A percentile compares a stretch with the other conserved stretches of the same genome.
Evolutionary conservation across 1,140 invertebrate species (phyloP).

Genomic region (Bombus pyrosoma): DNA sequence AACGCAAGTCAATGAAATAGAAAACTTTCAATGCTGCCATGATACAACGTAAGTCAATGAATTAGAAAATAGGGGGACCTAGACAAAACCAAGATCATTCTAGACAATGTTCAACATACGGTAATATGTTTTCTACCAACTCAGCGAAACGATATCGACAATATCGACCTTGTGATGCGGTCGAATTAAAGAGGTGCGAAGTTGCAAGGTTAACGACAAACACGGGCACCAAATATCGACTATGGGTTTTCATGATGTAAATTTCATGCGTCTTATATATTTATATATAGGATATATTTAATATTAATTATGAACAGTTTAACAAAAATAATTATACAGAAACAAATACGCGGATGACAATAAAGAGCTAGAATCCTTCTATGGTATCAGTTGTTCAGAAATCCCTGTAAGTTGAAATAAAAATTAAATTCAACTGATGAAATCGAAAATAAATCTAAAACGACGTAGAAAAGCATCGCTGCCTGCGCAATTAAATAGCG

Average conservation of each 20-base stretch:
- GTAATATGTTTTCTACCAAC: not conserved
- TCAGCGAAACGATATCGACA: not conserved
- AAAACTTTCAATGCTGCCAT: too few species aligned
- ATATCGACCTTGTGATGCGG: not conserved
- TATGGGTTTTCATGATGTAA: not conserved
- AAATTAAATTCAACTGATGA: not conserved
- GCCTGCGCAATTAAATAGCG: not conserved
- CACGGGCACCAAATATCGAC: not conserved
- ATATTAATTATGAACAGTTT: too few species aligned
- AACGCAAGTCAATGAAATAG: not conserved
- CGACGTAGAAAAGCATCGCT: not conserved
- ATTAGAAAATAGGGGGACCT: not conserved
- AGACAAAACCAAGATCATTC: not conserved
- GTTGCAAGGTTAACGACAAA: constrained; percentile 3
- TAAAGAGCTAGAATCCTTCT: not conserved
- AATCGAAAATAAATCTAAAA: not conserved
- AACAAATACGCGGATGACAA: too few species aligned
- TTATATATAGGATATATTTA: too few species aligned
- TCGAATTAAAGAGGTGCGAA: constrained; percentile 2
- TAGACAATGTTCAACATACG: not conserved
- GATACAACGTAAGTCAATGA: not conserved
- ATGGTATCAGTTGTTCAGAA: too few species aligned
- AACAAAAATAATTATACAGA: too few species aligned
- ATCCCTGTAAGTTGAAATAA: too few species aligned
- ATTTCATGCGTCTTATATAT: not conserved